phyloP scores from a whole-genome alignment of 2,113 vertebrate genomes.

The Pungitius pungitius region DNA sequence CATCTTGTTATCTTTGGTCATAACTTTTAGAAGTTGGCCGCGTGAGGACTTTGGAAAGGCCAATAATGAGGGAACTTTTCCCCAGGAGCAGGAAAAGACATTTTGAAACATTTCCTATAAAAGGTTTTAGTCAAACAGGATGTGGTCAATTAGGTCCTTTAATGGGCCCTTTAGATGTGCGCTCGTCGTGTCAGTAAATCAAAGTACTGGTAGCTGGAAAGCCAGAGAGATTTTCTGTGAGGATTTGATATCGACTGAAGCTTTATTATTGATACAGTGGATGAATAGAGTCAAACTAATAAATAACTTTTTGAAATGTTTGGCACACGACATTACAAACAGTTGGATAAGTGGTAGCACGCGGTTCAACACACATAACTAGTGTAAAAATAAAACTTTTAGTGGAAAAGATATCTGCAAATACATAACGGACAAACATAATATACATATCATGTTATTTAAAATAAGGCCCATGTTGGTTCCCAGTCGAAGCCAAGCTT shows the following conservation, averaged over 20 bases:
- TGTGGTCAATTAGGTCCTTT: constrained; percentile 15
- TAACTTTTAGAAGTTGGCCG: background rate
- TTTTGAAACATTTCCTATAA: constrained; percentile 4
- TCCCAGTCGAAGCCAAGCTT: constrained; percentile 52
- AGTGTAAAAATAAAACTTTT: constrained; percentile 62
- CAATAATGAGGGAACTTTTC: background rate
- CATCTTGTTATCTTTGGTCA: constrained; percentile 7
- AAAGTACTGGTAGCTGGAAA: constrained; percentile 20
- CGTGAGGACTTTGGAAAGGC: background rate
- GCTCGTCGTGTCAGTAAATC: constrained; percentile 7
- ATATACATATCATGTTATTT: constrained; percentile 70
- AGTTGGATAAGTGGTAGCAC: constrained; percentile 54
- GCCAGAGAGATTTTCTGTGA: constrained; percentile 18
- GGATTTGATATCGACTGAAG: constrained; percentile 23
- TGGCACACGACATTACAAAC: constrained; percentile 54
- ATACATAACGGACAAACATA: constrained; percentile 55
- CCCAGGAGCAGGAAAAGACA: background rate
- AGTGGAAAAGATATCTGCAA: constrained; percentile 56
- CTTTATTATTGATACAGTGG: constrained; percentile 64
- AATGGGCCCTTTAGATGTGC: constrained; percentile 16
- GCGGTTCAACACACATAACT: constrained; percentile 56
- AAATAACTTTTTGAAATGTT: constrained; percentile 67
- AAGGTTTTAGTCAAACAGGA: constrained; percentile 7
- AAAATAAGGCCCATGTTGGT: constrained; percentile 53
- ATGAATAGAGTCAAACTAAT: constrained; percentile 61